Evolutionary conservation across 2,797 vertebrate genomes (phyloP), one percentile per base, ranked within the genome.

Genomic region (Falco concolor): DNA sequence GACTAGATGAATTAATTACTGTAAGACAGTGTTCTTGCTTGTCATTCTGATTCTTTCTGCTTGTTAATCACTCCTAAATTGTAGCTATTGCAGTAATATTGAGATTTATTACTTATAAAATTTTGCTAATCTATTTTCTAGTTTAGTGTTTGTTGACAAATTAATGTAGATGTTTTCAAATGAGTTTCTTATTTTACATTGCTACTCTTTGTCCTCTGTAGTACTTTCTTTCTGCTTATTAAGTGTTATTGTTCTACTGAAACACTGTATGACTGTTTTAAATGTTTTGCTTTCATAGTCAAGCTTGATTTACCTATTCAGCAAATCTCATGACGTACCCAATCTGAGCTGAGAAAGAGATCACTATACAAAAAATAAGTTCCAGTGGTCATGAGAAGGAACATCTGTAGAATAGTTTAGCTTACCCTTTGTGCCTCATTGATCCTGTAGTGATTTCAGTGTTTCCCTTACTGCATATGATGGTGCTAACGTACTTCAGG

Each of bases 41-140:
- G 96, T 97, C 96, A 97, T 97, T 88, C 96, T 87, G 93, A 96
- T 96, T 96, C 91, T 96, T 94, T 97, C 95, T 96, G 95, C 95
- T 95, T 96, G 94, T 96, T 96, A 96, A 96, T 95, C 96, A 93
- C 93, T 84, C 77, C 87, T 95, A 97, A 97, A 97, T 95, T 95
- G 85, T 91, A 80, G 64, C 90, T 89, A 50, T 87, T 93, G 94
- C 93, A 72, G 57, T 85, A 94, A 95, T 95, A 86, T 90, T 93
- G 84, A 93, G 85, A 96, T 90, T 84, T 91, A 91, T 94, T 92
- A 36, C 68, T 94, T 81, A 87, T 5, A 77, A 87, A 85, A 53
- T 87, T 83, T 92, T 93, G 32, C n/a, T 80, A 50, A 53, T 77
- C 42, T 74, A 0, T 80, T 72, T 89, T 85, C 34, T 74, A 45